Percentiles rank a stretch among this genome's conserved stretches.
phyloP scores from a whole-genome alignment of 1,140 invertebrate genomes.

The Heterodera carotae region DNA sequence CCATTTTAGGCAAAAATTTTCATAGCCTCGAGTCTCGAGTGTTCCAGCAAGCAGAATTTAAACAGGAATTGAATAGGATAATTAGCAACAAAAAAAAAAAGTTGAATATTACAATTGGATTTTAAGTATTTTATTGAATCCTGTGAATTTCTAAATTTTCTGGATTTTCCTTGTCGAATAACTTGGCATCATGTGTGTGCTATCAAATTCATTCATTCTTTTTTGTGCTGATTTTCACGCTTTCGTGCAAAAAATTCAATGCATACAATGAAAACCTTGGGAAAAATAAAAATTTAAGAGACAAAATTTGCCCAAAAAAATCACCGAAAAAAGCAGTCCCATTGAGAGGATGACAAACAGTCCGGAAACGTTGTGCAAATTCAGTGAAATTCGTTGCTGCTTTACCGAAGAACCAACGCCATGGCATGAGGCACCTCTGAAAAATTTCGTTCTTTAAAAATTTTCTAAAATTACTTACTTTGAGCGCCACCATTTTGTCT shows the following conservation, averaged over 20 bases:
- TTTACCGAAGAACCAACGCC: conserved; percentile 63
- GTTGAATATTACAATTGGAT: too few species aligned
- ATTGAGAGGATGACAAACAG: conserved; percentile 61
- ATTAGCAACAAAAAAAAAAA: too few species aligned
- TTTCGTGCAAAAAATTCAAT: conserved; percentile 40
- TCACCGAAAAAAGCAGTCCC: conserved; percentile 52
- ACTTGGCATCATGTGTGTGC: too few species aligned
- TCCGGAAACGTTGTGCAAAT: conserved; percentile 62
- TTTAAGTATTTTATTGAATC: too few species aligned
- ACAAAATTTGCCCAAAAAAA: background rate
- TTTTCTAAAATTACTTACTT: conserved; percentile 48
- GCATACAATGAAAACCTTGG: conserved; percentile 30
- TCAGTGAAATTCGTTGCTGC: conserved; percentile 61
- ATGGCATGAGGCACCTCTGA: conserved; percentile 60
- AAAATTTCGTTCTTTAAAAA: conserved; percentile 25
- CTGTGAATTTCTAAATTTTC: too few species aligned
- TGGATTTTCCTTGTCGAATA: too few species aligned
- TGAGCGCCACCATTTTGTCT: conserved; percentile 65
- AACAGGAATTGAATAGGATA: too few species aligned
- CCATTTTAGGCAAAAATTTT: too few species aligned
- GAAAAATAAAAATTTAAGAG: background rate
- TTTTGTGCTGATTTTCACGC: conserved; percentile 10
- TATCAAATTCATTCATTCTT: background rate
- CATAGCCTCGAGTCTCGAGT: too few species aligned
- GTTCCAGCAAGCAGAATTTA: too few species aligned